A percentile compares a stretch with the other conserved stretches of the same genome.
Conservation (phyloP, 2,888 invertebrate species). For the Pseudeuparius sepicola region DNA sequence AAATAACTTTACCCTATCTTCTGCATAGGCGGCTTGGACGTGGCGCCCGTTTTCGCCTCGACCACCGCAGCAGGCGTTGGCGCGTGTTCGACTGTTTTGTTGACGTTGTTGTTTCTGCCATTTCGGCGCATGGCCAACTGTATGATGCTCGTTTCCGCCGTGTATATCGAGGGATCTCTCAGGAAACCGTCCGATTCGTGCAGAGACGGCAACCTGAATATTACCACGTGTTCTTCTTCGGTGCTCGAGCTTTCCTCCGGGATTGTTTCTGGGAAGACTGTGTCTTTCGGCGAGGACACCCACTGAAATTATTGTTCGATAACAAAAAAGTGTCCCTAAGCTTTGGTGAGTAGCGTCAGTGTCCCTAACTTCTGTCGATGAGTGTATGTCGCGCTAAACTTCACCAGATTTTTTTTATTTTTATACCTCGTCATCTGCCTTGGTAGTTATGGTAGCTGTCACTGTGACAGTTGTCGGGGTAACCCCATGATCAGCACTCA, state of each 20-base stretch:
- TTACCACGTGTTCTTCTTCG: slow-evolving; percentile 87
- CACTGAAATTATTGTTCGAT: no score
- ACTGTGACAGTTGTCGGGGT: slow-evolving; percentile 35
- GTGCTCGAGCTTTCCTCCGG: slow-evolving; percentile 89
- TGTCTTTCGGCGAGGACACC: slow-evolving; percentile 82
- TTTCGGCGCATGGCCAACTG: slow-evolving; percentile 49
- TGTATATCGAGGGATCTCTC: slow-evolving; percentile 70
- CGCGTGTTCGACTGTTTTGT: slow-evolving; percentile 42
- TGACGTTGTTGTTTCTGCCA: slow-evolving; percentile 39
- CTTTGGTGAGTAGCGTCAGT: no score
- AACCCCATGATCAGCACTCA: slow-evolving; percentile 43
- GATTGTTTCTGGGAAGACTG: slow-evolving; percentile 83
- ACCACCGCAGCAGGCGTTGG: slow-evolving; percentile 38
- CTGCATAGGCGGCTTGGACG: slow-evolving; percentile 44
- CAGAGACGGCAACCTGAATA: slow-evolving; percentile 72
- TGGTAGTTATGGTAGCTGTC: slow-evolving; percentile 38
- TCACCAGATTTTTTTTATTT: no score
- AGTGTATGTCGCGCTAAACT: no score
- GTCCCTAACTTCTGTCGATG: no score
- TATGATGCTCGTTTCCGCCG: slow-evolving; percentile 71
- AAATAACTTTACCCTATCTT: no score
- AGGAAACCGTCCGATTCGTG: slow-evolving; percentile 60
- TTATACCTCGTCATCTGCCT: slow-evolving; percentile 51
- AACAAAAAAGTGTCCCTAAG: no score
- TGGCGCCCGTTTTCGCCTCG: slow-evolving; percentile 31